These are phyloP conservation scores for Gouania willdenowi DNA, from an alignment of 2,797 vertebrate genomes.

Conservation along the genomic window DNA sequence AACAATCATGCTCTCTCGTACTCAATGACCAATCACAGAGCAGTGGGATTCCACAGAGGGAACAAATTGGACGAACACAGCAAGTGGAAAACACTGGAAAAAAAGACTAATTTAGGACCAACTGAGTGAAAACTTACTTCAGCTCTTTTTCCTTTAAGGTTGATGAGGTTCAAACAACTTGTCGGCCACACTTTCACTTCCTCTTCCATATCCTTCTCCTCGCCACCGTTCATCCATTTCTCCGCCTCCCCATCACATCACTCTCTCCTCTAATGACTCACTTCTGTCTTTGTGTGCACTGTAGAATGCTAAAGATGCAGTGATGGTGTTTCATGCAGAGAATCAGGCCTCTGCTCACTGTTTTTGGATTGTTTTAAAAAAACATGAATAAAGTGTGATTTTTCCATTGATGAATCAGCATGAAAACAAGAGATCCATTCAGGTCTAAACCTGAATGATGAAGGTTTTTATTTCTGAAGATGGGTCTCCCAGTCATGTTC, in stretches of 20 bases:
- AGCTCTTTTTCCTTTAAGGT: conserved; percentile 9
- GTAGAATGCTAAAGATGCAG: conserved; percentile 40
- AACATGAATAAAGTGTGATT: no score
- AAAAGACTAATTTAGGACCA: conserved; percentile 1
- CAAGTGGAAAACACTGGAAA: not conserved
- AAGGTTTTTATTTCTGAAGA: no score
- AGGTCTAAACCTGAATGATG: no score
- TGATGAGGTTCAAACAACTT: conserved; percentile 1
- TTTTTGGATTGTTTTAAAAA: no score
- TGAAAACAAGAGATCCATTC: no score
- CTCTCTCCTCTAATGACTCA: conserved; percentile 14
- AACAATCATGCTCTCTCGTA: conserved; percentile 37
- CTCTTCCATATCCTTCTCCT: no score
- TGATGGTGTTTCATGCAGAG: conserved; percentile 37
- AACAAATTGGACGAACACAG: not conserved
- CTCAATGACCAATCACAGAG: conserved; percentile 35
- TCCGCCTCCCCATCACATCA: conserved; percentile 9
- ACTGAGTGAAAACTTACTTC: not conserved
- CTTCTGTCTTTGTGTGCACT: conserved; percentile 1
- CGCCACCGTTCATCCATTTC: not conserved
- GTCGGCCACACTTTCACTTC: not conserved
- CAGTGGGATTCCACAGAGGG: conserved; percentile 14
- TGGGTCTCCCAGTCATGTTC: no score
- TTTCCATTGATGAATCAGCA: no score
- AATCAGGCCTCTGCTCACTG: not conserved